Evolutionary conservation across 2,797 vertebrate genomes (phyloP), one percentile per base, ranked within the genome.

Genomic region (Avahi laniger): DNA sequence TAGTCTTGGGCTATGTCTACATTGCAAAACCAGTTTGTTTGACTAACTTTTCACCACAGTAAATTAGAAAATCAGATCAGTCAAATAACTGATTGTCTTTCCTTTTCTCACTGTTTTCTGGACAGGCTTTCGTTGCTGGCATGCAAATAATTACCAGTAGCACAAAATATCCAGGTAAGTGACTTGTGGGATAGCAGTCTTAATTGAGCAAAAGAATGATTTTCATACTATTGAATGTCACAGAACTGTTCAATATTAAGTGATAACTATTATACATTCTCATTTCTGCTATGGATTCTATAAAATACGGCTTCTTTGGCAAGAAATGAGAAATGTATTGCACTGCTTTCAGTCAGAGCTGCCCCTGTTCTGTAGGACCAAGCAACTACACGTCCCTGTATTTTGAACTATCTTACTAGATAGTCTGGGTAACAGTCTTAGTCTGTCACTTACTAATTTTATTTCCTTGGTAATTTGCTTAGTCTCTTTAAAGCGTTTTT

Each of bases 31-130:
- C 33, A 86, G 69, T 65, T 96, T 93, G 75, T 70, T 73, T 95
- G 69, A 89, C 85, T 89, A 93, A 96, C 79, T 96, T 95, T 87
- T 94, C 65, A 96, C 89, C 93, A 93, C 33, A 95, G 69, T 86
- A 96, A 93, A 95, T 94, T 43, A 94, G 82, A 63, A 89, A 95
- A 94, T 96, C 76, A 89, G 79, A 70, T 90, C 12, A 91, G 35
- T 63, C 86, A 91, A 92, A 82, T 48, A 89, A 75, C 43, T 67
- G 46, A 95, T 88, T 84, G 79, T 72, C 70, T 82, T 78, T 96
- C 41, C 22, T 76, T 35, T 89, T 76, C 75, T 59, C 33, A 38
- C 13, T 14, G 12, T 59, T 50, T 90, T 76, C 59, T 38, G 43
- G 41, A 30, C 22, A 91, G 76, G 9, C 17, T 80, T 95, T 93